Evolutionary conservation across 2,888 invertebrate genomes (phyloP).

Genomic region (Zhengitettix transpicula): DNA sequence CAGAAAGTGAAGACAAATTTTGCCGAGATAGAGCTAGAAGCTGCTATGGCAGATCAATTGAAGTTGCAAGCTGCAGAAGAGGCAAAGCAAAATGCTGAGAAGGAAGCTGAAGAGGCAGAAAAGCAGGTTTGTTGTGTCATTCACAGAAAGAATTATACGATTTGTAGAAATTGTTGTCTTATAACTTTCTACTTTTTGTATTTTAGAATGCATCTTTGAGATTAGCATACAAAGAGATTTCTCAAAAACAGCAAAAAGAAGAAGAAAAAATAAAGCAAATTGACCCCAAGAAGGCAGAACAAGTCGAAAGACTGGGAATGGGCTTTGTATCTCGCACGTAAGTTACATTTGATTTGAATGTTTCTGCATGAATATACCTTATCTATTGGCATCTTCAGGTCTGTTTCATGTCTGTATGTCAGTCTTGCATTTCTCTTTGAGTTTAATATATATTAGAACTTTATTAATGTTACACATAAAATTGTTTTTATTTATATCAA

Average conservation of each 20-base stretch:
- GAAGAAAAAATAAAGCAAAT: constrained; percentile 52
- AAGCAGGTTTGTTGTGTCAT: constrained; percentile 22
- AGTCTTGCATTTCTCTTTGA: constrained; percentile 2
- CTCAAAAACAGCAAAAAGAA: constrained; percentile 47
- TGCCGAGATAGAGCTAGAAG: constrained; percentile 83
- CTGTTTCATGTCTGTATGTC: not conserved
- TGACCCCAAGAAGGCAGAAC: constrained; percentile 71
- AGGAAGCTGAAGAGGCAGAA: constrained; percentile 44
- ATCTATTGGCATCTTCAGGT: too few relatives aligned
- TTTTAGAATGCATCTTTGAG: constrained; percentile 27
- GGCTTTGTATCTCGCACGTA: constrained; percentile 46
- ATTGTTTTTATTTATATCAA: too few relatives aligned
- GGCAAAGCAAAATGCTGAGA: constrained; percentile 29
- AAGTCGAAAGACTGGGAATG: constrained; percentile 88
- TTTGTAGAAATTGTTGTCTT: not conserved
- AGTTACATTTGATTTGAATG: constrained; percentile 11
- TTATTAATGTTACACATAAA: not conserved
- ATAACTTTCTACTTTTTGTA: not conserved
- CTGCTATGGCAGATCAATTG: constrained; percentile 67
- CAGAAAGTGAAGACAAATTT: constrained; percentile 90
- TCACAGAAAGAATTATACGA: not conserved
- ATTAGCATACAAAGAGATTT: constrained; percentile 62
- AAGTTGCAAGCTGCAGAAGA: constrained; percentile 28
- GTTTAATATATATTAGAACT: constrained; percentile 4
- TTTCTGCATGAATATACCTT: too few relatives aligned